These are phyloP conservation scores for Entomobrya proxima DNA, from an alignment of 2,888 invertebrate species.

Conservation along the genomic window DNA sequence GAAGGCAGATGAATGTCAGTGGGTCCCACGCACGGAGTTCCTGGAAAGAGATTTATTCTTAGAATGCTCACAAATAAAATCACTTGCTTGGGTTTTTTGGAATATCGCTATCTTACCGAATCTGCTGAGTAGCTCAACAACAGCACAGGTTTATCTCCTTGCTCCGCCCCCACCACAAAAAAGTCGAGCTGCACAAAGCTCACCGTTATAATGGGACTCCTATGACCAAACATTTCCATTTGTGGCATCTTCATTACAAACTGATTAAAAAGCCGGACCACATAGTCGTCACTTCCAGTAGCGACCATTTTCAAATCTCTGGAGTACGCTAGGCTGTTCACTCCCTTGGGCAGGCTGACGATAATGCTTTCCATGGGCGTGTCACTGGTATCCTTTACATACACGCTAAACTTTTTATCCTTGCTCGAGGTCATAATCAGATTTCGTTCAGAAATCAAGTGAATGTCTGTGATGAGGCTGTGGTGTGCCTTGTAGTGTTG, in stretches of 20 bases:
- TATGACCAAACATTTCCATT: conserved; percentile 72
- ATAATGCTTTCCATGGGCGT: conserved; percentile 66
- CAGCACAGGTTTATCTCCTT: conserved; percentile 52
- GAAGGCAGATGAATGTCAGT: conserved; percentile 68
- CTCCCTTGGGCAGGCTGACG: conserved; percentile 70
- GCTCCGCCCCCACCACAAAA: background rate
- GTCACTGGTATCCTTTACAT: conserved; percentile 69
- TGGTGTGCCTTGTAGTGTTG: conserved; percentile 69
- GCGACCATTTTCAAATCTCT: conserved; percentile 67
- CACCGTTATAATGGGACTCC: conserved; percentile 62
- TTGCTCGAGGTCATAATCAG: conserved; percentile 68
- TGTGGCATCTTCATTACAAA: conserved; percentile 70
- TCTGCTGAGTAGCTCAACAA: conserved; percentile 71
- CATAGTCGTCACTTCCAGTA: conserved; percentile 75
- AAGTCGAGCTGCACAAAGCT: conserved; percentile 64
- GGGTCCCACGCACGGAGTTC: conserved; percentile 74
- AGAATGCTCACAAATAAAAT: too few relatives aligned
- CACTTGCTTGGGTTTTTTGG: too few relatives aligned
- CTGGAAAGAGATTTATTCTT: too few relatives aligned
- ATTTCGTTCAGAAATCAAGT: conserved; percentile 61
- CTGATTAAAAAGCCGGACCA: conserved; percentile 74
- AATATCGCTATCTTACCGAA: too few relatives aligned
- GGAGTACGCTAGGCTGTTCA: conserved; percentile 69
- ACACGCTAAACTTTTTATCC: conserved; percentile 72
- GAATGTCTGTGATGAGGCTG: conserved; percentile 64